phyloP scores from a whole-genome alignment of 2,797 vertebrate genomes.

The Smutsia temminckii region DNA sequence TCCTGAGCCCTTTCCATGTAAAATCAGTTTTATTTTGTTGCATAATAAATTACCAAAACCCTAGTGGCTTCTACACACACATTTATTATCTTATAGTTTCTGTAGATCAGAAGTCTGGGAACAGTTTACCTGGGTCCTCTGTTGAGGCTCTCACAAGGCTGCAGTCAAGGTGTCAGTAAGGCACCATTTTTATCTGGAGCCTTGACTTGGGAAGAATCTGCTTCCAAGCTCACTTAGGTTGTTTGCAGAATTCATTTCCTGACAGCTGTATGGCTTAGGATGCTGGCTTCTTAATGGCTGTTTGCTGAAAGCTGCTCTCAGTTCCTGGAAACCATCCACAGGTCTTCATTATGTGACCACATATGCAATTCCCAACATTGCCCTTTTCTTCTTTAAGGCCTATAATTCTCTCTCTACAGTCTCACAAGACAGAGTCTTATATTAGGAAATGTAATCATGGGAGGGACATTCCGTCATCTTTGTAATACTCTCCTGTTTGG shows the following conservation, averaged over 20 bases:
- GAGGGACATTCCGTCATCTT: neutral
- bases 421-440: neutral
- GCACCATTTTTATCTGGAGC: neutral
- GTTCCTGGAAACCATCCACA: neutral
- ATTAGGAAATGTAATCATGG: neutral
- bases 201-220: neutral
- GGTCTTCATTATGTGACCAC: neutral
- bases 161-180: neutral
- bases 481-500: neutral
- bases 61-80: neutral
- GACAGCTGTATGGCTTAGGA: neutral
- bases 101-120: neutral
- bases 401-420: neutral
- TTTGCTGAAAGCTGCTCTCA: neutral
- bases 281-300: neutral
- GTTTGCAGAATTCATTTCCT: neutral
- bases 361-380: neutral
- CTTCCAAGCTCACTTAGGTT: neutral
- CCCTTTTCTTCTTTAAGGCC: neutral
- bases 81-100: neutral
- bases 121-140: neutral
- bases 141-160: neutral
- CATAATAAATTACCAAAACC: neutral
- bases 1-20: neutral
- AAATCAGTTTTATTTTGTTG: neutral